Percentiles rank a stretch among this genome's conserved stretches.
These are phyloP conservation scores for Mechanitis mazaeus DNA, from an alignment of 2,888 invertebrate genomes.

Conservation along the genomic window DNA sequence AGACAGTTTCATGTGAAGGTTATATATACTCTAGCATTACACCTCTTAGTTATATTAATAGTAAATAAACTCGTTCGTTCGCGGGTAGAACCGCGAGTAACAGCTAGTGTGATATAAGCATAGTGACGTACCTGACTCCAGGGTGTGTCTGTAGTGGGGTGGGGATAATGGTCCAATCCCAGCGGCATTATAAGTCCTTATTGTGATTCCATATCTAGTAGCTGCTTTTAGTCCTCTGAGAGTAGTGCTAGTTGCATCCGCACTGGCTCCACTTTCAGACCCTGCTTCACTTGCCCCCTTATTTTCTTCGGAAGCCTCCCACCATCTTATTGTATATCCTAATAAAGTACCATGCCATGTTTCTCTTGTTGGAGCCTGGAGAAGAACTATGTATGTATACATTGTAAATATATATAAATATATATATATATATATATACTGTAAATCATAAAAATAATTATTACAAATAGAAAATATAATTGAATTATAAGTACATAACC, in stretches of 20 bases:
- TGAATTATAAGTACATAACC: too few species aligned
- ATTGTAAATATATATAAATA: too few species aligned
- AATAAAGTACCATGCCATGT: constrained; percentile 81
- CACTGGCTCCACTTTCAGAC: constrained; percentile 65
- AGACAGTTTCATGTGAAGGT: too few species aligned
- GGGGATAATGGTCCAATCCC: constrained; percentile 84
- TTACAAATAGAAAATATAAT: too few species aligned
- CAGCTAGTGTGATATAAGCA: too few species aligned
- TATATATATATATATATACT: too few species aligned
- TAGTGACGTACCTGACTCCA: constrained; percentile 64
- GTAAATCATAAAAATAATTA: too few species aligned
- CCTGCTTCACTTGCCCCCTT: constrained; percentile 57
- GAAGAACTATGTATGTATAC: constrained; percentile 1
- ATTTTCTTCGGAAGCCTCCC: constrained; percentile 78
- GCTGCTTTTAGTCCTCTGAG: constrained; percentile 82
- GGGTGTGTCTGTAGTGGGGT: constrained; percentile 66
- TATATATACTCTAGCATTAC: not conserved
- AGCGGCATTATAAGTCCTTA: constrained; percentile 86
- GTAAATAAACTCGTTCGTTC: too few species aligned
- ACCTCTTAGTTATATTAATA: too few species aligned
- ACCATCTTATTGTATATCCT: constrained; percentile 82
- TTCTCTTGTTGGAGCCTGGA: constrained; percentile 76
- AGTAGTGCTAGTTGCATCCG: constrained; percentile 69
- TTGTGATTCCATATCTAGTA: constrained; percentile 84
- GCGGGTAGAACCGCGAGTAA: too few species aligned